Conservation (phyloP, 37 sponge, comb jelly and placozoan species). For the Halichondria panicea region DNA sequence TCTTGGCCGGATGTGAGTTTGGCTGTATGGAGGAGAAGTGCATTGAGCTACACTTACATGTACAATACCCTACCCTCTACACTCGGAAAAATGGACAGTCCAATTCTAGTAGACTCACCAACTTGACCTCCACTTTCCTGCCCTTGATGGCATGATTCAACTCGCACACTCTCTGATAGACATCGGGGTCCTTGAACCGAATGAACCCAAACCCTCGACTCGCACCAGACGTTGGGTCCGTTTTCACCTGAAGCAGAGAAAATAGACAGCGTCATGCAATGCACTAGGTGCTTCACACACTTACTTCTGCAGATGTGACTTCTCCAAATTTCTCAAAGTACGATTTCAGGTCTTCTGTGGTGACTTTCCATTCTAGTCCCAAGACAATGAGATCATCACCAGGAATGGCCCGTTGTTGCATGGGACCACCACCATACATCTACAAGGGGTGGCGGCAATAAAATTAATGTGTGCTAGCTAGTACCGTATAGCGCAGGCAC, state of each 20-base stretch:
- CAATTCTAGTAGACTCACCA: conserved; percentile 48
- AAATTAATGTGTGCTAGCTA: no score
- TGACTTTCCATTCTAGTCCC: conserved; percentile 65
- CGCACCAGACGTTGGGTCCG: conserved; percentile 40
- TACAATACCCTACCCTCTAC: not conserved
- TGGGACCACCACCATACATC: no score
- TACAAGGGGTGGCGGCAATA: no score
- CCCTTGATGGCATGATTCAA: conserved; percentile 71
- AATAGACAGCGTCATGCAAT: not conserved
- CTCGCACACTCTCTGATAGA: conserved; percentile 44
- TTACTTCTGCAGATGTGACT: conserved; percentile 58
- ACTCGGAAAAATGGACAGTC: no score
- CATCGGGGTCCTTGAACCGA: conserved; percentile 47
- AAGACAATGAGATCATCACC: conserved; percentile 73
- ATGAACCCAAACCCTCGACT: conserved; percentile 89
- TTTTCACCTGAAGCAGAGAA: conserved; percentile 78
- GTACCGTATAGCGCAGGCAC: no score
- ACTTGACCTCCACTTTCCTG: conserved; percentile 63
- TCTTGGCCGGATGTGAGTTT: conserved; percentile 66
- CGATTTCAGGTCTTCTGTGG: conserved; percentile 56
- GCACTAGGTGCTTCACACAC: not conserved
- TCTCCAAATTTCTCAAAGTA: conserved; percentile 87
- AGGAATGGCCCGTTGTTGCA: conserved; percentile 1
- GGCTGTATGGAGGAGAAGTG: no score
- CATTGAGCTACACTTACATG: not conserved